Evolutionary conservation across 2,797 vertebrate species (phyloP).

Genomic region (Pteronotus mesoamericanus): DNA sequence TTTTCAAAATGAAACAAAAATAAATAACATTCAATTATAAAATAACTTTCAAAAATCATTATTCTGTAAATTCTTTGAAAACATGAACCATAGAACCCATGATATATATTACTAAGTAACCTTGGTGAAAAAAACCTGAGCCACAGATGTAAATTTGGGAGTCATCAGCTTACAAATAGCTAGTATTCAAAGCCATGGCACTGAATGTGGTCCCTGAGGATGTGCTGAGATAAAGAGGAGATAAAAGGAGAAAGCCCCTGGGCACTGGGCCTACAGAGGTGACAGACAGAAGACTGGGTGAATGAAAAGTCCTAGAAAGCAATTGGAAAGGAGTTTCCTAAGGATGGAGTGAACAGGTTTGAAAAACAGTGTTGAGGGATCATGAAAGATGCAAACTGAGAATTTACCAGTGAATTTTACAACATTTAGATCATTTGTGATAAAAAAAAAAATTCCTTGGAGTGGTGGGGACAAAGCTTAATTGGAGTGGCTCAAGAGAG

Average conservation of each 20-base stretch:
- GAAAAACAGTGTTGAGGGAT: not conserved
- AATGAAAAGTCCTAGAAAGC: not conserved
- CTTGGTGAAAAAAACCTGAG: not conserved
- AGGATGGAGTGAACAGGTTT: not conserved
- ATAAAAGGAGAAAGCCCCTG: not conserved
- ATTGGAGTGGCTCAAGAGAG: not conserved
- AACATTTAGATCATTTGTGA: not conserved
- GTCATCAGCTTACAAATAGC: not conserved
- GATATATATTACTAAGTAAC: not conserved
- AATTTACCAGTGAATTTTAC: not conserved
- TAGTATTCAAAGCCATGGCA: not conserved
- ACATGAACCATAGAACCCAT: not conserved
- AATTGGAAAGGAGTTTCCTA: not conserved
- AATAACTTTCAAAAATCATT: not conserved
- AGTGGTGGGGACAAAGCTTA: not conserved
- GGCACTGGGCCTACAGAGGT: not conserved
- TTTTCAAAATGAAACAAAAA: not conserved
- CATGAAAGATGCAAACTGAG: not conserved
- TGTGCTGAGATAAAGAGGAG: not conserved
- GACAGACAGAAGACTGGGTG: not conserved
- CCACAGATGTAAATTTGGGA: not conserved
- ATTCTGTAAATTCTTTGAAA: not conserved
- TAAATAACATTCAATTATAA: not conserved
- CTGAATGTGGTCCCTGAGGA: not conserved
- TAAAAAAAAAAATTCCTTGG: not conserved